Percentiles rank a stretch among this genome's conserved stretches.
These are phyloP conservation scores for Lepidothrix coronata DNA, from an alignment of 2,113 vertebrate genomes.

Conservation along the genomic window DNA sequence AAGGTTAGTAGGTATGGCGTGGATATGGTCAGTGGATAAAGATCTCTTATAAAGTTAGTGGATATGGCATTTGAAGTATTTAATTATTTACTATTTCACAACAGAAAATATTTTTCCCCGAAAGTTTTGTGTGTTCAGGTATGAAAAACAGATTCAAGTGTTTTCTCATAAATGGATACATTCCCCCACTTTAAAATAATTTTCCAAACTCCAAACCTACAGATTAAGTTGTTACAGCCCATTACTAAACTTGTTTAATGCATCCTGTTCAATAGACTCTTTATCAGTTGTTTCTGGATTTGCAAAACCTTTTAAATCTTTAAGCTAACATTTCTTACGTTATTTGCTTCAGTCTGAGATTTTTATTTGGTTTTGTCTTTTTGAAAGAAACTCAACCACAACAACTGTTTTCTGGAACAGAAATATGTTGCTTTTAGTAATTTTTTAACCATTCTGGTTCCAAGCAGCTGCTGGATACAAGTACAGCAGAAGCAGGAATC, in stretches of 20 bases:
- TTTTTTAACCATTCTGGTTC: background rate
- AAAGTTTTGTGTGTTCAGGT: background rate
- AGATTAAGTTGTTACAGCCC: background rate
- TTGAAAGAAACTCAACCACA: background rate
- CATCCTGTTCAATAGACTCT: background rate
- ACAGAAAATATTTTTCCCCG: background rate
- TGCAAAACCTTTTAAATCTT: background rate
- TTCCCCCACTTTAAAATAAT: background rate
- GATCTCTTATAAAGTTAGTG: background rate
- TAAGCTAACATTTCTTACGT: background rate
- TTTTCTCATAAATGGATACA: background rate
- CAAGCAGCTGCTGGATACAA: background rate
- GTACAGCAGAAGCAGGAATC: background rate
- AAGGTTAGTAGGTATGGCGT: background rate
- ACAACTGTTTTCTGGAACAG: background rate
- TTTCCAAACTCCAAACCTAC: background rate
- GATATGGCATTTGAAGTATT: background rate
- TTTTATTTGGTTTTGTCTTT: background rate
- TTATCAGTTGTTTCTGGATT: background rate
- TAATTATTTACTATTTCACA: background rate
- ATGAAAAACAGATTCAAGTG: background rate
- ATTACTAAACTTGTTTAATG: background rate
- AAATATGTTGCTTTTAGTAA: background rate
- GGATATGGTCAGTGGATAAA: background rate
- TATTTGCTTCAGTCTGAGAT: background rate